These are phyloP conservation scores for Catamblyrhynchus diadema DNA, from an alignment of 2,797 vertebrate genomes.

Conservation along the genomic window DNA sequence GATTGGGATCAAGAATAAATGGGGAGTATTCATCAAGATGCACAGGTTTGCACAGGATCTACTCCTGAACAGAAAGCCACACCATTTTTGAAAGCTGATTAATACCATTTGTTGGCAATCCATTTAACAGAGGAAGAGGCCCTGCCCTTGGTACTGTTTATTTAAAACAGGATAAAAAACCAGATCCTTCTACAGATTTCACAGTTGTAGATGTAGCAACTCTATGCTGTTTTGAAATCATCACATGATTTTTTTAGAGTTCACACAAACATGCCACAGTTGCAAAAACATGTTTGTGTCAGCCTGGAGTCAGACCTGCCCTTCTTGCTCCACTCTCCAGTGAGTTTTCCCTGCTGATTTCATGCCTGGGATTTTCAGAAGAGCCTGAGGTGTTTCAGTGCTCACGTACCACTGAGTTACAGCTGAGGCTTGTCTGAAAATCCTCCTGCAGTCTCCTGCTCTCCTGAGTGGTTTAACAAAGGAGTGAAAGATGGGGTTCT, in stretches of 20 bases:
- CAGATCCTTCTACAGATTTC: conserved; percentile 28
- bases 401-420: not conserved
- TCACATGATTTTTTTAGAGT: conserved; percentile 41
- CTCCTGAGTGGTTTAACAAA: not conserved
- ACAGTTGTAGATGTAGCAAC: conserved; percentile 40
- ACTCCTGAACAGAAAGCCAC: not conserved
- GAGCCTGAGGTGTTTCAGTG: not conserved
- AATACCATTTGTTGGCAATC: not conserved
- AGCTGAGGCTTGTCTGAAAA: conserved; percentile 8
- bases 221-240: conserved; percentile 31
- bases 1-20: not conserved
- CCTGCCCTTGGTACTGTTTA: conserved; percentile 9
- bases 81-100: not conserved
- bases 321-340: not conserved
- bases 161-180: not conserved
- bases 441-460: not conserved
- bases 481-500: not conserved
- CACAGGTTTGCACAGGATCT: not conserved
- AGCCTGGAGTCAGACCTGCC: conserved; percentile 19
- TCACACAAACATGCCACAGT: conserved; percentile 25
- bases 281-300: conserved; percentile 62
- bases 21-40: not conserved
- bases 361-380: not conserved
- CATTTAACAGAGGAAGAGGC: not conserved
- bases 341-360: not conserved